These are phyloP conservation scores for Coptodon rendalli DNA, from an alignment of 2,113 vertebrate species.

Conservation along the genomic window DNA sequence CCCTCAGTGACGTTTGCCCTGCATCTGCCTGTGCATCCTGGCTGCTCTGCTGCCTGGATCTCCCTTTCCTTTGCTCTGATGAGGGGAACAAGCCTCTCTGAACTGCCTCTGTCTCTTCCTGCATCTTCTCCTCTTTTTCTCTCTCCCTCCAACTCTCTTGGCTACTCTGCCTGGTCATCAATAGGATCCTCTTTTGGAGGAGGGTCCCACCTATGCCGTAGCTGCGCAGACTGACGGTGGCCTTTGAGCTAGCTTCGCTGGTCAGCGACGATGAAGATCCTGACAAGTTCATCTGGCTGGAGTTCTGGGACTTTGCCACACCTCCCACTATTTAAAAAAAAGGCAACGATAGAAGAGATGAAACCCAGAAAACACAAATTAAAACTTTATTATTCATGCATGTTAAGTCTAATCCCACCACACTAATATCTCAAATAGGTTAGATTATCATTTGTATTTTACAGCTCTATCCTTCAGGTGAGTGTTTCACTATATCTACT, in stretches of 20 bases:
- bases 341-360: not conserved
- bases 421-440: not conserved
- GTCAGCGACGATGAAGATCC: slow-evolving; percentile 84
- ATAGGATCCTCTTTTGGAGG: slow-evolving; percentile 82
- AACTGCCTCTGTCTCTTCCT: not conserved
- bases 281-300: slow-evolving; percentile 80
- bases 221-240: slow-evolving; percentile 73
- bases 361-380: not conserved
- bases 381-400: not conserved
- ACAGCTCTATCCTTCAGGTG: not conserved
- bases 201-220: slow-evolving; percentile 93
- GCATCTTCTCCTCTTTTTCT: not conserved
- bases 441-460: not conserved
- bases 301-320: slow-evolving; percentile 77
- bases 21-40: not conserved
- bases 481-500: not conserved
- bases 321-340: slow-evolving; percentile 67
- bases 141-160: slow-evolving; percentile 52
- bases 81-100: not conserved
- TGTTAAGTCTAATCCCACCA: not conserved
- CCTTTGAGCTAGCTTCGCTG: slow-evolving; percentile 82
- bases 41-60: not conserved
- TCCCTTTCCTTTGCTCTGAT: slow-evolving; percentile 1
- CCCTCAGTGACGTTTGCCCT: not conserved
- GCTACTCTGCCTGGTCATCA: slow-evolving; percentile 73